Evolutionary conservation across 1,140 invertebrate genomes (phyloP).

Genomic region (Papilio xuthus): DNA sequence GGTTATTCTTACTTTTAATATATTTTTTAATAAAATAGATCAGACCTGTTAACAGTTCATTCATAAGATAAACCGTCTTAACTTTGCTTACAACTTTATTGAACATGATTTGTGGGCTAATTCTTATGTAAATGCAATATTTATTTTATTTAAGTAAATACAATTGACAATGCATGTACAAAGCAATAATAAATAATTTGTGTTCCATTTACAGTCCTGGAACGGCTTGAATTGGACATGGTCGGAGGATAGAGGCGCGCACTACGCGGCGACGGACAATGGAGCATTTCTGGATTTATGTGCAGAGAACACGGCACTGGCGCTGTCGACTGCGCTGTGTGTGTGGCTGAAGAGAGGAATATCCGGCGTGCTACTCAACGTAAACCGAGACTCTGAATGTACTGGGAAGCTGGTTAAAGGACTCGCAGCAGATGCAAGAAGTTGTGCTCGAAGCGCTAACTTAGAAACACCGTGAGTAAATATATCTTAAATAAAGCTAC

Average conservation of each 20-base stretch:
- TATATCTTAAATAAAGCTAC: background rate
- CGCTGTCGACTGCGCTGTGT: constrained; percentile 59
- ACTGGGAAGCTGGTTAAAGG: constrained; percentile 58
- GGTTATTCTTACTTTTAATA: constrained; percentile 43
- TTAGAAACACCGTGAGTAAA: constrained; percentile 64
- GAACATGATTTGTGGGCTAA: no score
- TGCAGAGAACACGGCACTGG: constrained; percentile 53
- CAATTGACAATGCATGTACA: background rate
- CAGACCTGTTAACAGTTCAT: no score
- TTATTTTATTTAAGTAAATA: background rate
- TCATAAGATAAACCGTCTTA: no score
- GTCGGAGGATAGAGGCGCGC: constrained; percentile 57
- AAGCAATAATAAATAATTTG: constrained; percentile 10
- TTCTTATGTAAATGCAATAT: no score
- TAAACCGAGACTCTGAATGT: constrained; percentile 61
- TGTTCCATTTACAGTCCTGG: background rate
- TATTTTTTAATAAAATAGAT: background rate
- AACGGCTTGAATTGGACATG: constrained; percentile 53
- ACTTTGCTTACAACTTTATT: no score
- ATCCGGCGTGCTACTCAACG: constrained; percentile 59
- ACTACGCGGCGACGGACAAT: constrained; percentile 52
- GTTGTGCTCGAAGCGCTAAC: constrained; percentile 57
- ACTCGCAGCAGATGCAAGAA: constrained; percentile 55
- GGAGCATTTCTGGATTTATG: constrained; percentile 68
- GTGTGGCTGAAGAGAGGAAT: constrained; percentile 66